Evolutionary conservation across 2,797 vertebrate genomes (phyloP).

Genomic region (Acrossocheilus fasciatus): DNA sequence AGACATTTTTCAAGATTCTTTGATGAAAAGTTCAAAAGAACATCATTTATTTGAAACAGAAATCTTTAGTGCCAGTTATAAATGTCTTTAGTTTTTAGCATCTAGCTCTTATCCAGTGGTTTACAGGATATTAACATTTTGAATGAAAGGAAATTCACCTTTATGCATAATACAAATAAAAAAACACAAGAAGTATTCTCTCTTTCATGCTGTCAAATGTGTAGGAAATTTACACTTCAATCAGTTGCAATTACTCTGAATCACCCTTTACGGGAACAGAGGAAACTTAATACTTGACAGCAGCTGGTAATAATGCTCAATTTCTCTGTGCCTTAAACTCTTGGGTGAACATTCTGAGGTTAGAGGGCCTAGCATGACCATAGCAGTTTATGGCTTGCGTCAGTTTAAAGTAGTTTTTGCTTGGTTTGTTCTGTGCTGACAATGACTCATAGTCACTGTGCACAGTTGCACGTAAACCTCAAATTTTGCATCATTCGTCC

Average conservation of each 20-base stretch:
- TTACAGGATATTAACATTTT: neutral
- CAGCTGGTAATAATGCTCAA: slow-evolving; percentile 15
- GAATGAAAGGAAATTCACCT: slow-evolving; percentile 26
- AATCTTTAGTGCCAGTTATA: neutral
- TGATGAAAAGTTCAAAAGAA: neutral
- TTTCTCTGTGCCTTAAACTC: neutral
- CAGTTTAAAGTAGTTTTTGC: slow-evolving; percentile 29
- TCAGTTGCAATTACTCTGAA: slow-evolving; percentile 32
- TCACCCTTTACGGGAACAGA: slow-evolving; percentile 56
- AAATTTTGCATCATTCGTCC: slow-evolving; percentile 57
- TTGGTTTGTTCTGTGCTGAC: slow-evolving; percentile 2
- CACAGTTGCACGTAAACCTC: slow-evolving; percentile 35
- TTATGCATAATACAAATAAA: neutral
- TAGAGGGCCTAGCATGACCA: neutral
- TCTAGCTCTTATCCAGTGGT: neutral
- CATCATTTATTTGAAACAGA: neutral
- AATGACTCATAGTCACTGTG: slow-evolving; percentile 55
- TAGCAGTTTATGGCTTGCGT: slow-evolving; percentile 4
- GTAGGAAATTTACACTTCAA: slow-evolving; percentile 13
- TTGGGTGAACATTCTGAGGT: neutral
- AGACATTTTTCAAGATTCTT: neutral
- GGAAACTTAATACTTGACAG: slow-evolving; percentile 19
- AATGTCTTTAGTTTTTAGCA: neutral
- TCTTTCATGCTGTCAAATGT: neutral
- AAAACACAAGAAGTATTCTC: neutral